Conservation (phyloP, 2,113 vertebrate species). For the Dicerorhinus sumatrensis region DNA sequence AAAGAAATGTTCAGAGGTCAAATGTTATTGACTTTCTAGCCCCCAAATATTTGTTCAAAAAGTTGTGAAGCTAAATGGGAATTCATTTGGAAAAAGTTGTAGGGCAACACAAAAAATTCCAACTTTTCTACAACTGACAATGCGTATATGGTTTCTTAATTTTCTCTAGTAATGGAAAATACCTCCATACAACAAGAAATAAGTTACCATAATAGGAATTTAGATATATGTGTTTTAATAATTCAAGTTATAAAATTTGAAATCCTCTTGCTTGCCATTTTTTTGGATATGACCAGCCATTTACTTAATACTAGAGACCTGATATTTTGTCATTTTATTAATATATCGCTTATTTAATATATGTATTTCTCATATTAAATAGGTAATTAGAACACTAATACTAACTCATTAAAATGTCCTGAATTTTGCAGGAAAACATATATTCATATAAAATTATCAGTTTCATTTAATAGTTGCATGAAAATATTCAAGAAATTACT, state of each 20-base stretch:
- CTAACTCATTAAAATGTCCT: neutral
- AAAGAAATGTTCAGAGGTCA: constrained; percentile 68
- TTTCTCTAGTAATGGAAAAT: neutral
- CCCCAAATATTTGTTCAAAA: neutral
- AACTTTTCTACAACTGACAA: neutral
- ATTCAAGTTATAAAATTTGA: neutral
- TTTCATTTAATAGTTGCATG: neutral
- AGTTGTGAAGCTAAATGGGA: constrained; percentile 46
- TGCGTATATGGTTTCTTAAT: neutral
- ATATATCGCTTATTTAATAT: neutral
- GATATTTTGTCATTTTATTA: neutral
- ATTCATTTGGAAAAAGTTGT: neutral
- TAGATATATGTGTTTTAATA: neutral
- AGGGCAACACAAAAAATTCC: neutral
- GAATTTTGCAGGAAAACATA: neutral
- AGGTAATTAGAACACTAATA: neutral
- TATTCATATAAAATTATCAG: neutral
- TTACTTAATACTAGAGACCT: neutral
- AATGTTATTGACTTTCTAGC: constrained; percentile 51
- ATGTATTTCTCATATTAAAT: neutral
- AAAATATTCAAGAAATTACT: neutral
- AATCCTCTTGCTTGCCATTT: neutral
- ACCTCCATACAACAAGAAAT: neutral
- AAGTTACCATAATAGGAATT: neutral
- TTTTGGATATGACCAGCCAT: rapidly evolving